Conservation (phyloP, 2,113 vertebrate genomes). For the Motacilla alba region DNA sequence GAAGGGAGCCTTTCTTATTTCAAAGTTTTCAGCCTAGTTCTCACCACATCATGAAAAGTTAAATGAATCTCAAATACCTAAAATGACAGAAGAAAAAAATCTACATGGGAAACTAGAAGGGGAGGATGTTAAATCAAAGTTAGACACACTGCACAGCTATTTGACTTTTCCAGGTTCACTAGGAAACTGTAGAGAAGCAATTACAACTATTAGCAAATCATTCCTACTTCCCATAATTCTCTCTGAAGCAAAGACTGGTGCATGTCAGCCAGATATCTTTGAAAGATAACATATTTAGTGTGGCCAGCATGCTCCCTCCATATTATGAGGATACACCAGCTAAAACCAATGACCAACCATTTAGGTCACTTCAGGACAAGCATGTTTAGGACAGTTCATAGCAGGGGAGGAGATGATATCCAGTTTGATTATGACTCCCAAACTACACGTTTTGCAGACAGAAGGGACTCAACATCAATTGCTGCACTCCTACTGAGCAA, state of each 20-base stretch:
- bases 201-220: not conserved
- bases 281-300: not conserved
- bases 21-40: not conserved
- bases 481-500: conserved; percentile 10
- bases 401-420: not conserved
- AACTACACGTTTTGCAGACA: conserved; percentile 3
- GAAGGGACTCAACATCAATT: conserved; percentile 28
- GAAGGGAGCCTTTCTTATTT: not conserved
- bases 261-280: not conserved
- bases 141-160: not conserved
- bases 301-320: not conserved
- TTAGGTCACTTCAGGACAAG: conserved; percentile 25
- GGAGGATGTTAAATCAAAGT: not conserved
- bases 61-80: not conserved
- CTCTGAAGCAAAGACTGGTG: not conserved
- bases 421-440: not conserved
- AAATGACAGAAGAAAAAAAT: not conserved
- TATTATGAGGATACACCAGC: not conserved
- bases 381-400: not conserved
- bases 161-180: not conserved
- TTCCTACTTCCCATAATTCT: not conserved
- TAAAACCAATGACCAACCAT: not conserved
- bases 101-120: not conserved
- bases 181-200: not conserved
- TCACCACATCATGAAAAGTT: not conserved